Evolutionary conservation across 2,888 invertebrate genomes (phyloP), one percentile per base, ranked within the genome.

Genomic region (Temnothorax unifasciatus): DNA sequence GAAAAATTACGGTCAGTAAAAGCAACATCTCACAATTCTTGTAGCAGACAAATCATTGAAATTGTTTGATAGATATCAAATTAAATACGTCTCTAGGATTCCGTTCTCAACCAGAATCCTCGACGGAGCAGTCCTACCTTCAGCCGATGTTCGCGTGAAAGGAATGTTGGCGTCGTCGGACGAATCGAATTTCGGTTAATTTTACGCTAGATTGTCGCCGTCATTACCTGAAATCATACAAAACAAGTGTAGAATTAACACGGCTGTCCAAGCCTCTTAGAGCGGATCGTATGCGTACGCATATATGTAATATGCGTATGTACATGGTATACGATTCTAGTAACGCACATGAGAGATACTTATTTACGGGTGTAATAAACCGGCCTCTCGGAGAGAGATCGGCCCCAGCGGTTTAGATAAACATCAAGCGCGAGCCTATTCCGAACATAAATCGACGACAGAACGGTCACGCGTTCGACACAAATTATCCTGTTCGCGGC

Each of bases 381-480:
- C 85, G 82, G 77, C 83, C 21, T 75, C 75, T 34, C 82, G 47
- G 63, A 66, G 87, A 88, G 81, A 90, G 90, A 90, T 87, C 85
- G 87, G 68, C 34, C 41, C 41, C 69, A 64, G 54, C 88, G 85
- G 83, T 88, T 87, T 86, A 90, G 90, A 89, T 90, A 90, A 87
- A 86, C 75, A 88, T 87, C 88, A 83, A 76, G 79, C 77, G 81
- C 76, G 84, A 79, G 82, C 68, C 89, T 88, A 79, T 83, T 69
- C 86, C 84, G 84, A 13, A 82, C 76, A 89, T 90, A 90, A 88
- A 90, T 88, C 85, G 86, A 87, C 82, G 86, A 85, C 84, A 84
- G 84, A 83, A 85, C 79, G 87, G 88, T 91, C 91, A 91, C 91
- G 90, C 90, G 90, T 90, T 85, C 89, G 88, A 89, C 89, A 90